Conservation (phyloP, 2,113 vertebrate genomes). For the Catharus minimus region DNA sequence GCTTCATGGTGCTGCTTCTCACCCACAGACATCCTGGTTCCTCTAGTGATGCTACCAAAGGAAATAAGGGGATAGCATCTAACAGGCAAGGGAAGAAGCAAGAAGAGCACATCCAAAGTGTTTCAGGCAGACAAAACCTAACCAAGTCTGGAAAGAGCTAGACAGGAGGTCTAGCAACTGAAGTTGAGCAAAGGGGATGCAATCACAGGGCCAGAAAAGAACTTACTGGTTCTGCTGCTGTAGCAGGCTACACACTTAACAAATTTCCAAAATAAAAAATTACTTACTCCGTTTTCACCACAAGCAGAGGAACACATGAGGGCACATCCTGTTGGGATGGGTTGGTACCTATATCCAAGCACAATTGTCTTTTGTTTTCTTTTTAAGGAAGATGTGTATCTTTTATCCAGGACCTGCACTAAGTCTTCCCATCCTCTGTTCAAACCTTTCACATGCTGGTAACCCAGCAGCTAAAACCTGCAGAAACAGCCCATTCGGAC, state of each 20-base stretch:
- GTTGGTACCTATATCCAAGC: not conserved
- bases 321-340: not conserved
- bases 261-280: not conserved
- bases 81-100: not conserved
- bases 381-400: not conserved
- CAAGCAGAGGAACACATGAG: not conserved
- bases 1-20: fast-evolving
- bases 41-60: not conserved
- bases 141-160: not conserved
- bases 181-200: not conserved
- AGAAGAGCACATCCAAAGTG: fast-evolving
- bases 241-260: not conserved
- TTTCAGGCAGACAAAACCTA: not conserved
- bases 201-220: not conserved
- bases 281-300: not conserved
- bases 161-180: fast-evolving
- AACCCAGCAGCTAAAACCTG: not conserved
- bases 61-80: not conserved
- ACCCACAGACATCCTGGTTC: not conserved
- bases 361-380: not conserved
- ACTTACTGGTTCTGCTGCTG: not conserved
- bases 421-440: not conserved
- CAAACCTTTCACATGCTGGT: not conserved
- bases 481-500: not conserved
- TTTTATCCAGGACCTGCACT: not conserved